Base-by-base conservation (phyloP, 1,140 invertebrate genomes). In the Hypsibius dujardini region DNA sequence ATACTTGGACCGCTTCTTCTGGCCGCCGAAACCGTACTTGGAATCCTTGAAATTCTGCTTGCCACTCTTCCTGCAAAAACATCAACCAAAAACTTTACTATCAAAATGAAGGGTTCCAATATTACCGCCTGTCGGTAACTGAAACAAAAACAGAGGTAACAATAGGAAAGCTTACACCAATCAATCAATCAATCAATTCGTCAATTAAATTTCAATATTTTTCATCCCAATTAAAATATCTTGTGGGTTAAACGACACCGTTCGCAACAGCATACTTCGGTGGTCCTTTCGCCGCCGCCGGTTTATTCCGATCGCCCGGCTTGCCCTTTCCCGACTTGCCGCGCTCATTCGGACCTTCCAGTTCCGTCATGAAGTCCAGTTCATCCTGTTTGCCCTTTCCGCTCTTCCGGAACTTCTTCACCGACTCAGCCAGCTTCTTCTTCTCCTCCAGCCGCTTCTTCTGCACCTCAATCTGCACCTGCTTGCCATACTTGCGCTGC, bases 1-100 rank as follows among this genome's bases (percentile, higher is more conserved):
- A 56, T 84, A 80, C 79, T 98, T 98, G 0, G 82, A 82, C 1
- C 90, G 87, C 74, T 87, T 87, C 81, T 98, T 98, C 76, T 94
- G 92, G 1, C 94, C 94, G 56, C 95, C 95, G 82, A 90, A 95
- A 1, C 94, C 95, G 82, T 87, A 98, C 77, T 91, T 94, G 69
- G 85, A 82, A 79, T 95, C 86, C 78, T 92, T 92, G 74, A 82
- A 80, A 59, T 86, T 84, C 56, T 85, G 79, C 71, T 76, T 76
- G 42, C 56, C 71, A 2, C 72, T 73, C 40, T 1, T 42, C 40
- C 59, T 60, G 2, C 40, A 47, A 70, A 71, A 74, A 75, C 28
- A 28, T 47, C 40, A 3, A 69, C 40, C 7, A 7, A n/a, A n/a
- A n/a, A n/a, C n/a, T n/a, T n/a, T n/a, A n/a, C n/a, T n/a, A n/a